These are phyloP conservation scores for Gymnodraco acuticeps DNA, from an alignment of 2,797 vertebrate genomes.

Conservation along the genomic window DNA sequence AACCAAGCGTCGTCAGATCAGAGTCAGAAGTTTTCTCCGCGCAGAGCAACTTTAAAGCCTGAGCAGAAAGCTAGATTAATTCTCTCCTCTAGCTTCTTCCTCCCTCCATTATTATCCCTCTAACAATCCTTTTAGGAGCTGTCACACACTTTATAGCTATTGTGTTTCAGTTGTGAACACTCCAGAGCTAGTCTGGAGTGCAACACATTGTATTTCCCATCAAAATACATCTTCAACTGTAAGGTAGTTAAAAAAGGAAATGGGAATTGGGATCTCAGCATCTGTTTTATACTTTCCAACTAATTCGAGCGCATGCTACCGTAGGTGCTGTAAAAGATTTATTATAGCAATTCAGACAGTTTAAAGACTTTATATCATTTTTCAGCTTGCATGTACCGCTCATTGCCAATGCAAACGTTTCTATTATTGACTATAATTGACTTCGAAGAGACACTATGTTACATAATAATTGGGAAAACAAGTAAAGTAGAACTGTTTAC, in stretches of 20 bases:
- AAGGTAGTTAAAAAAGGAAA: slow-evolving; percentile 61
- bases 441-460: slow-evolving; percentile 27
- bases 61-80: slow-evolving; percentile 80
- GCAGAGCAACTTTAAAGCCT: slow-evolving; percentile 78
- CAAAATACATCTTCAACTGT: slow-evolving; percentile 61
- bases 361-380: slow-evolving; percentile 49
- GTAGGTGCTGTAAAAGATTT: slow-evolving; percentile 35
- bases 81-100: slow-evolving; percentile 76
- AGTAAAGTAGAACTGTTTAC: slow-evolving; percentile 36
- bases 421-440: slow-evolving; percentile 34
- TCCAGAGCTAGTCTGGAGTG: slow-evolving; percentile 44
- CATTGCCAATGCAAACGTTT: slow-evolving; percentile 32
- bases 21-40: slow-evolving; percentile 69
- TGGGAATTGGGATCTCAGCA: slow-evolving; percentile 39
- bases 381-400: slow-evolving; percentile 12
- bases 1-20: slow-evolving; percentile 70
- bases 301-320: slow-evolving; percentile 38
- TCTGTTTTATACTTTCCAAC: slow-evolving; percentile 44
- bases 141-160: slow-evolving; percentile 82
- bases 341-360: slow-evolving; percentile 24
- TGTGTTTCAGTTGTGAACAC: slow-evolving; percentile 75
- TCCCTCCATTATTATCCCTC: slow-evolving; percentile 79
- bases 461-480: slow-evolving; percentile 35
- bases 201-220: slow-evolving; percentile 66
- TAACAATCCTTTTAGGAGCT: slow-evolving; percentile 85